These are phyloP conservation scores for Spinus olivaceus DNA, from an alignment of 2,797 vertebrate genomes.

Conservation along the genomic window DNA sequence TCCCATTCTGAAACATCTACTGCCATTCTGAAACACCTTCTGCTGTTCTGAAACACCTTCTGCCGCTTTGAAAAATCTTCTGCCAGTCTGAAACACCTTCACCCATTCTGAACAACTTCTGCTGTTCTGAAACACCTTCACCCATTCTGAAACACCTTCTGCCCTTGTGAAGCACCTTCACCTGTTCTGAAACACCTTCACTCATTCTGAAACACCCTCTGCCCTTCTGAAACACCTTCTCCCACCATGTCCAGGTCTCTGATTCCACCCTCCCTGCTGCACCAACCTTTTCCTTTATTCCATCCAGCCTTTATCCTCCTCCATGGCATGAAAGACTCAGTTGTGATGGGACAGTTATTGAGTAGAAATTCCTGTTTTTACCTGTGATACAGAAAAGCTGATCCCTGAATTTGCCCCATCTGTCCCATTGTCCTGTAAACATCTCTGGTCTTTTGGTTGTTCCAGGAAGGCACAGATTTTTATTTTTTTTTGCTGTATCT, in stretches of 20 bases:
- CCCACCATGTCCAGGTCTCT: not conserved
- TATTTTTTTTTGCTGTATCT: rapidly evolving
- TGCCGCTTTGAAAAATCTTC: rapidly evolving
- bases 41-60: not conserved
- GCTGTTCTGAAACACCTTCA: not conserved
- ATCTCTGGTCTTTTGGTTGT: not conserved
- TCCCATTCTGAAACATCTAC: rapidly evolving
- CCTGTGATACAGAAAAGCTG: not conserved
- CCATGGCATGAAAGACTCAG: rapidly evolving
- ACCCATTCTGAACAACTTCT: no score
- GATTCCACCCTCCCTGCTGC: not conserved
- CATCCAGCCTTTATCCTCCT: not conserved
- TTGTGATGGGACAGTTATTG: not conserved
- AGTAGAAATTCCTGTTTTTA: not conserved
- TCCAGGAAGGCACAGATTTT: not conserved
- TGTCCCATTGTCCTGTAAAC: rapidly evolving
- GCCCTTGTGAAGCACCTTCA: rapidly evolving
- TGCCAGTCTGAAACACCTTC: rapidly evolving
- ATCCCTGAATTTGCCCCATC: not conserved
- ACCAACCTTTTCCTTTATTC: not conserved
- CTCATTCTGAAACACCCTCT: rapidly evolving
- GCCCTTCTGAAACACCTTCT: not conserved
- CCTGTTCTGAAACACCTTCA: rapidly evolving
- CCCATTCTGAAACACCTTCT: rapidly evolving
- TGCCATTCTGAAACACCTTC: not conserved